phyloP scores from a whole-genome alignment of 2,113 vertebrate species.

The Tachysurus fulvidraco region DNA sequence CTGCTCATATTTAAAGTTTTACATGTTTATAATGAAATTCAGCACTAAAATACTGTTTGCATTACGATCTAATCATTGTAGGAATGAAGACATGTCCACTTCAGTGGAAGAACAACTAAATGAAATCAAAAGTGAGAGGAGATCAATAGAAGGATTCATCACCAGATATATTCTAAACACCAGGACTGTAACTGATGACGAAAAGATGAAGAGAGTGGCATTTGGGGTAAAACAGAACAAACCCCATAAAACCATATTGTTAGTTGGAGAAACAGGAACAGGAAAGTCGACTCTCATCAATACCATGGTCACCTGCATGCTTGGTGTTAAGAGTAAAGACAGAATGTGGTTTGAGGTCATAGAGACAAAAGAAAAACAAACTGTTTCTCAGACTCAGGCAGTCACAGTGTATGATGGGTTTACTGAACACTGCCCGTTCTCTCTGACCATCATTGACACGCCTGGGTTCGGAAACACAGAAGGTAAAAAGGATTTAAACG shows the following conservation, averaged over 20 bases:
- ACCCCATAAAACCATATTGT: slow-evolving; percentile 44
- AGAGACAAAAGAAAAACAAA: slow-evolving; percentile 38
- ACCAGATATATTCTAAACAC: slow-evolving; percentile 42
- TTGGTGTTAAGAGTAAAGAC: slow-evolving; percentile 48
- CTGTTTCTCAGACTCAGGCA: slow-evolving; percentile 46
- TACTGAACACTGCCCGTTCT: neutral
- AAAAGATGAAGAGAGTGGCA: neutral
- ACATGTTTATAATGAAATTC: too few species aligned
- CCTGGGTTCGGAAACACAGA: slow-evolving; percentile 36
- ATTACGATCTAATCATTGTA: too few species aligned
- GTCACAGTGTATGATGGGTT: slow-evolving; percentile 55
- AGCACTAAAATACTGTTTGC: too few species aligned
- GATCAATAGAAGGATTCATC: neutral
- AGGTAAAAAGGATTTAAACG: neutral
- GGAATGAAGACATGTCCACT: neutral
- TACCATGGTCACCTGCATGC: slow-evolving; percentile 50
- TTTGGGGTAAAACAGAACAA: slow-evolving; percentile 20
- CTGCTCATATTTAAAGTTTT: too few species aligned
- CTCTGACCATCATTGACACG: slow-evolving; percentile 28
- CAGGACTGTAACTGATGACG: neutral
- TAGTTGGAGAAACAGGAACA: slow-evolving; percentile 53
- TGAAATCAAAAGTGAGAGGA: neutral
- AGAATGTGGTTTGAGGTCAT: slow-evolving; percentile 50
- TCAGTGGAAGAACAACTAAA: neutral
- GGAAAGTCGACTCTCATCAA: slow-evolving; percentile 58